Percentiles rank a stretch among this genome's conserved stretches.
Conservation (phyloP, 1,140 invertebrate genomes). For the Chionoecetes opilio region DNA sequence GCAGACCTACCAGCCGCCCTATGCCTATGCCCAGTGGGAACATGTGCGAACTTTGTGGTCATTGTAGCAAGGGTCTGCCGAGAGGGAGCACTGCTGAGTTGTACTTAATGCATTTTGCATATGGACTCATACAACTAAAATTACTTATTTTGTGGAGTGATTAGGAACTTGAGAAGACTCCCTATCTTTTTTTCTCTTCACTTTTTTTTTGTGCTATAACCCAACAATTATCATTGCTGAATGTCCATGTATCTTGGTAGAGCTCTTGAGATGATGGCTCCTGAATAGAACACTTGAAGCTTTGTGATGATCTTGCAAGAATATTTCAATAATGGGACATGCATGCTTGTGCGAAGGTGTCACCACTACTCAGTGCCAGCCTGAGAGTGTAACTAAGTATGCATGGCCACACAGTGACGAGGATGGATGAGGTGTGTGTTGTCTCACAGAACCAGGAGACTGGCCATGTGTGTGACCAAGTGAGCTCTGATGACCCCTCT, state of each 20-base stretch:
- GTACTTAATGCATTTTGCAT: conserved; percentile 25
- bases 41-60: conserved; percentile 71
- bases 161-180: not conserved
- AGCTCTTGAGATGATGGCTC: not conserved
- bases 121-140: not conserved
- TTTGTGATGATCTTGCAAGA: not conserved
- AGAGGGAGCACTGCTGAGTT: not conserved
- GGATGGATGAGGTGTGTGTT: not conserved
- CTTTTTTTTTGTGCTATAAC: not conserved
- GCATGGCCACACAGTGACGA: not conserved
- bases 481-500: not conserved
- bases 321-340: not conserved
- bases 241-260: not conserved
- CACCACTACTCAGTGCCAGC: no score
- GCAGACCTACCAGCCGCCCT: conserved; percentile 68
- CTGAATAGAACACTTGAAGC: not conserved
- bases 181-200: not conserved
- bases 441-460: not conserved
- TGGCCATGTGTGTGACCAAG: not conserved
- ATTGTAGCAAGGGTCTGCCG: conserved; percentile 54
- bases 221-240: not conserved
- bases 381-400: not conserved
- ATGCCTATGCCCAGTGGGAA: conserved; percentile 73
- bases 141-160: not conserved
- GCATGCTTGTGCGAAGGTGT: not conserved